phyloP scores from a whole-genome alignment of 2,888 invertebrate species.

The Belgica antarctica region DNA sequence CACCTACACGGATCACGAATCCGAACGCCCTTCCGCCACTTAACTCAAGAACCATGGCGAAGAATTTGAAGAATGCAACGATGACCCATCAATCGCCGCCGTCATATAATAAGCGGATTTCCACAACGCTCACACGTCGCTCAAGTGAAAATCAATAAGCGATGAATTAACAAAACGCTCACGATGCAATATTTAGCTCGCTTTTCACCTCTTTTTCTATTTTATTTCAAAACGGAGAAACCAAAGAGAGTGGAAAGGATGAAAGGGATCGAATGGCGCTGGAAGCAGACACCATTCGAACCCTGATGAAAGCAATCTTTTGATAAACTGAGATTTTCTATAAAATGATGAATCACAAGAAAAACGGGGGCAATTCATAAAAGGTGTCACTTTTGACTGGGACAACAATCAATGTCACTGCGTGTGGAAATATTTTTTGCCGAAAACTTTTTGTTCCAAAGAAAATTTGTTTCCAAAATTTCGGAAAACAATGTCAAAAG shows the following conservation, averaged over 20 bases:
- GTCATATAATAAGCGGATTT: conserved; percentile 29
- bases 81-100: conserved; percentile 36
- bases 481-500: not conserved
- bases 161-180: not conserved
- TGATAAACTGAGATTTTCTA: too few species aligned
- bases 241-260: not conserved
- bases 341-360: too few species aligned
- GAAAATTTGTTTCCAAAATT: too few species aligned
- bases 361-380: too few species aligned
- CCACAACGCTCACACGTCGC: conserved; percentile 23
- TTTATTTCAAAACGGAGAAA: not conserved
- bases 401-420: too few species aligned
- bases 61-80: conserved; percentile 40
- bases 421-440: too few species aligned
- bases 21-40: conserved; percentile 70
- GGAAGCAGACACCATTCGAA: too few species aligned
- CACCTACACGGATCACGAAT: conserved; percentile 77
- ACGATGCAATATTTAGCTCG: not conserved
- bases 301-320: not conserved
- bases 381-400: too few species aligned
- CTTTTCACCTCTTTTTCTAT: too few species aligned
- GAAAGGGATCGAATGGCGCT: too few species aligned
- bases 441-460: too few species aligned
- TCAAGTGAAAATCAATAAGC: conserved; percentile 36
- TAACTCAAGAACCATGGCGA: conserved; percentile 55